Base-by-base conservation (phyloP, 2,113 vertebrate species). In the Scomber colias region DNA sequence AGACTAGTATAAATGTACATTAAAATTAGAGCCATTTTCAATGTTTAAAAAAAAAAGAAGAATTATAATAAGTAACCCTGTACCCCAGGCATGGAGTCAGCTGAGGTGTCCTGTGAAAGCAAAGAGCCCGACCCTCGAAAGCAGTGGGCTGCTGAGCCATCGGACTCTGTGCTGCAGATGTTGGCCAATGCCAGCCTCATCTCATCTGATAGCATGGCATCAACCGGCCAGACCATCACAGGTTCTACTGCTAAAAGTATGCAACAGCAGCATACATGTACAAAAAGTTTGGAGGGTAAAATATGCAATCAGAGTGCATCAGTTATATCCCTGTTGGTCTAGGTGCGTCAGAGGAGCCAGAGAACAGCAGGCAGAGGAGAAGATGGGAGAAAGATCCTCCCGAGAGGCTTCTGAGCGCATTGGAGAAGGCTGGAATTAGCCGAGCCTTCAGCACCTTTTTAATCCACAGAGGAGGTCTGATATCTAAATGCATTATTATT, bases 381-480 rank as follows among this genome's bases (percentile, higher is more conserved):
- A 94, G 80, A 60, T 98, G 97, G 97, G 94, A 91, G 44, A 96
- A 71, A 55, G 92, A 94, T 75, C 84, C 95, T 44, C 95, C 97
- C 1, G 93, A 94, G 81, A 93, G 91, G 17, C 85, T 99, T 56
- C 81, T 98, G 86, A 92, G 95, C 76, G 84, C 97, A 59, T 81
- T 99, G 79, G 94, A 94, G 85, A 96, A 96, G 1, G 95, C 94
- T 35, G 95, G 93, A 40, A 79, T 97, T 72, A 95, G 78, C 86
- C 84, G 91, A 75, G 97, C 96, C 1, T 98, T 95, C 93, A 94
- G 96, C 83, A 98, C 97, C 1, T 98, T 97, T 72, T 94, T 96
- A 1, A 94, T 99, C 86, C 93, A 91, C 66, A 95, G 84, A 93
- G 66, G 87, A 95, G 96, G 97, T 97, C 83, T 91, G 90, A 6